These are phyloP conservation scores for Lepus timidus DNA, from an alignment of 2,113 vertebrate genomes.

Conservation along the genomic window DNA sequence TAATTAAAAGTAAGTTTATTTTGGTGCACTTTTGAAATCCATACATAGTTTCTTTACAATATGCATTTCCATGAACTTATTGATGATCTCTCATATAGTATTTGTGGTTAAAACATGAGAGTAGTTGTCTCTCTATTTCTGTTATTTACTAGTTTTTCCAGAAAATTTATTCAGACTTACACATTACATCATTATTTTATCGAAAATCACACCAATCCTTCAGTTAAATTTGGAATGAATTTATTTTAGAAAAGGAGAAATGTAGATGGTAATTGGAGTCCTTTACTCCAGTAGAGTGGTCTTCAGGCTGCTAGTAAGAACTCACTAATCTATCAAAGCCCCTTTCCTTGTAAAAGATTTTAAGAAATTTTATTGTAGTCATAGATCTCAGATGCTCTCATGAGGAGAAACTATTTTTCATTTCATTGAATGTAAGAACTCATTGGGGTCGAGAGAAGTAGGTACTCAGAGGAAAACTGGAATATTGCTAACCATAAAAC, in stretches of 20 bases:
- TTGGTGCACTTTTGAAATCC: no score
- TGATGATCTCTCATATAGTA: neutral
- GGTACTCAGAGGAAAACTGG: neutral
- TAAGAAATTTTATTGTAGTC: neutral
- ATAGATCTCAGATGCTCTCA: neutral
- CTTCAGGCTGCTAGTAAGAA: neutral
- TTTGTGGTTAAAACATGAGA: conserved; percentile 1
- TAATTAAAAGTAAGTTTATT: no score
- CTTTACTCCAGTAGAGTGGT: neutral
- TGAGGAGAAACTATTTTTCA: neutral
- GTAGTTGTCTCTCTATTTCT: conserved; percentile 4
- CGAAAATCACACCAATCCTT: conserved; percentile 12
- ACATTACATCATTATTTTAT: neutral
- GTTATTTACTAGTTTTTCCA: neutral
- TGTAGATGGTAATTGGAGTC: neutral
- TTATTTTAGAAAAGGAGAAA: neutral
- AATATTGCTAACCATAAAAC: neutral
- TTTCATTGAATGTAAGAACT: neutral
- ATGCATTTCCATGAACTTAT: no score
- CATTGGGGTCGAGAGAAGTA: neutral
- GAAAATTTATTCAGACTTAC: neutral
- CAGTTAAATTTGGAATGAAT: neutral
- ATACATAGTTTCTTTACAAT: no score
- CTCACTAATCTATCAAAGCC: neutral
- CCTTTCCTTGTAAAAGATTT: neutral